phyloP scores from a whole-genome alignment of 2,888 invertebrate genomes.

The Acanthoscelides obtectus region DNA sequence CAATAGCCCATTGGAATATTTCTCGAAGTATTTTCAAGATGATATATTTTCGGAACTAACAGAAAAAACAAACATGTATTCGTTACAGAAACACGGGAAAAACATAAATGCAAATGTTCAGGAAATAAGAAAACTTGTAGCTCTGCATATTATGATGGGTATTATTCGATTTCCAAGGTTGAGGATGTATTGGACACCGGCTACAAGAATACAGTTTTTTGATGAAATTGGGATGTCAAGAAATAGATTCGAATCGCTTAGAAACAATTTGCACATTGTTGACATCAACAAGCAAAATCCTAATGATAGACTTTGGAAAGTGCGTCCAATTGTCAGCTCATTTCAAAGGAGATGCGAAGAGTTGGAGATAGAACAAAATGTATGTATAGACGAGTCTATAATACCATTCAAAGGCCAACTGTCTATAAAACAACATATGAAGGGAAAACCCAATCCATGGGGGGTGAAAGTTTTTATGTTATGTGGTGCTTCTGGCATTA shows the following conservation, averaged over 20 bases:
- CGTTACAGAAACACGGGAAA: constrained; percentile 12
- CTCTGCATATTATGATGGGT: constrained; percentile 19
- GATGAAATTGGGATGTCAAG: constrained; percentile 12
- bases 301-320: constrained; percentile 19
- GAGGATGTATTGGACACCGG: constrained; percentile 13
- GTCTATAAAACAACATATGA: constrained; percentile 11
- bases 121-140: constrained; percentile 18
- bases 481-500: constrained; percentile 20
- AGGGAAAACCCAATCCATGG: constrained; percentile 16
- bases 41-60: constrained; percentile 12
- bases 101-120: constrained; percentile 11
- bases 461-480: constrained; percentile 19
- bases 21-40: constrained; percentile 16
- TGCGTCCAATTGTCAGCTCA: constrained; percentile 12
- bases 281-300: constrained; percentile 10
- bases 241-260: constrained; percentile 15
- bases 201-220: constrained; percentile 18
- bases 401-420: constrained; percentile 17
- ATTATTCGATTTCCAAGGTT: constrained; percentile 17
- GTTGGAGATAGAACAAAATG: constrained; percentile 16
- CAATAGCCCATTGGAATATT: too few species aligned
- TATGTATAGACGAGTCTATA: constrained; percentile 16
- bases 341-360: constrained; percentile 20
- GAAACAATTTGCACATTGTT: constrained; percentile 17
- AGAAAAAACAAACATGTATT: constrained; percentile 19